A percentile compares a stretch with the other conserved stretches of the same genome.
phyloP scores from a whole-genome alignment of 2,888 invertebrate species.

The Platycnemis pennipes region DNA sequence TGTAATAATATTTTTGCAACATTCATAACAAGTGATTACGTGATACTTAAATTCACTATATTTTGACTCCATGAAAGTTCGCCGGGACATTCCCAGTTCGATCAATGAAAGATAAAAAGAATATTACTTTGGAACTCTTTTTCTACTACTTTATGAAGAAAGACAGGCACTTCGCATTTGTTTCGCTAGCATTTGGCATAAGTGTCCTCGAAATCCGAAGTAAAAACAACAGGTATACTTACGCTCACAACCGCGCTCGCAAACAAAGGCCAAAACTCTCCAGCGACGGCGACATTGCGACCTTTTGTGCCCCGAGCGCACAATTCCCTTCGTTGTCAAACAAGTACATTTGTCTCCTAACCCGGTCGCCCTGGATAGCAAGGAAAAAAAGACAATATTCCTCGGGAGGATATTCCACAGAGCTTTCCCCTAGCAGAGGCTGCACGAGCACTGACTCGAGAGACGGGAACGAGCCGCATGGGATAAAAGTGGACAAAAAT shows the following conservation, averaged over 20 bases:
- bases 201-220: constrained; percentile 28
- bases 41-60: too few species aligned
- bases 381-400: not conserved
- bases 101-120: too few species aligned
- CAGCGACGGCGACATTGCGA: constrained; percentile 36
- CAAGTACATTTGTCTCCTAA: constrained; percentile 25
- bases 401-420: not conserved
- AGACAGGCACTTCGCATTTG: not conserved
- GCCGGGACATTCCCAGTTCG: too few species aligned
- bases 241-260: not conserved
- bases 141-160: not conserved
- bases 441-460: not conserved
- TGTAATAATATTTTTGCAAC: too few species aligned
- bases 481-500: not conserved
- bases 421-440: not conserved
- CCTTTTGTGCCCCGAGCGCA: not conserved
- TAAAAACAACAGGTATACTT: not conserved
- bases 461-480: not conserved
- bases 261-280: constrained; percentile 56
- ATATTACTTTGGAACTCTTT: not conserved
- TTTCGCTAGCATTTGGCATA: not conserved
- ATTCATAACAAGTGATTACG: too few species aligned
- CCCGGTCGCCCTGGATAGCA: not conserved
- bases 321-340: constrained; percentile 38
- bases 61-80: too few species aligned